phyloP scores from a whole-genome alignment of 2,888 invertebrate genomes.

The Lucinisca nassula region DNA sequence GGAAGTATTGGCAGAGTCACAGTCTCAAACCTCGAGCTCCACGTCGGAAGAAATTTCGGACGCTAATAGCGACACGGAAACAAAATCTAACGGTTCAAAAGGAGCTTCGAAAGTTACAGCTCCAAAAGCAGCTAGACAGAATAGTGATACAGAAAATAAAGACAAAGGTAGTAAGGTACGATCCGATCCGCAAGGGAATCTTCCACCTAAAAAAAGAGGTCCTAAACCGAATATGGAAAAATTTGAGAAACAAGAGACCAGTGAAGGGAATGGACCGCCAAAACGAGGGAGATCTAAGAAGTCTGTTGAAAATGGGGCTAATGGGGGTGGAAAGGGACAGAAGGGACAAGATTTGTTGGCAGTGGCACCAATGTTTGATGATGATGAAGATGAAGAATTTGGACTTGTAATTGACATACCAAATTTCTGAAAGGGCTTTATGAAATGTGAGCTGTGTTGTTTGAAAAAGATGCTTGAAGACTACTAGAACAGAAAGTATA shows the following conservation, averaged over 20 bases:
- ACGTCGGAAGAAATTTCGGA: conserved; percentile 61
- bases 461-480: too few species aligned
- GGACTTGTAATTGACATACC: conserved; percentile 82
- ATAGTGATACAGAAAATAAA: conserved; percentile 14
- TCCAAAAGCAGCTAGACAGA: conserved; percentile 3
- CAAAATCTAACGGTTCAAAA: conserved; percentile 40
- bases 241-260: conserved; percentile 33
- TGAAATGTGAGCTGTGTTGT: background rate
- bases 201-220: conserved; percentile 59
- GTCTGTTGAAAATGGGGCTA: conserved; percentile 41
- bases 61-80: conserved; percentile 13
- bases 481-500: too few species aligned
- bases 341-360: conserved; percentile 64
- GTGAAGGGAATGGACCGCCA: conserved; percentile 22
- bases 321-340: conserved; percentile 24
- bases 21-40: conserved; percentile 35
- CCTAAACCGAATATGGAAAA: conserved; percentile 43
- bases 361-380: conserved; percentile 81
- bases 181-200: conserved; percentile 7
- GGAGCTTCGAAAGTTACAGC: background rate
- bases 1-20: conserved; percentile 68
- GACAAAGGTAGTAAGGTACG: conserved; percentile 10
- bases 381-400: conserved; percentile 79
- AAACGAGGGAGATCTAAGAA: conserved; percentile 37
- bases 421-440: conserved; percentile 32